phyloP scores from a whole-genome alignment of 2,888 invertebrate species.

The Caenorhabditis sp. region DNA sequence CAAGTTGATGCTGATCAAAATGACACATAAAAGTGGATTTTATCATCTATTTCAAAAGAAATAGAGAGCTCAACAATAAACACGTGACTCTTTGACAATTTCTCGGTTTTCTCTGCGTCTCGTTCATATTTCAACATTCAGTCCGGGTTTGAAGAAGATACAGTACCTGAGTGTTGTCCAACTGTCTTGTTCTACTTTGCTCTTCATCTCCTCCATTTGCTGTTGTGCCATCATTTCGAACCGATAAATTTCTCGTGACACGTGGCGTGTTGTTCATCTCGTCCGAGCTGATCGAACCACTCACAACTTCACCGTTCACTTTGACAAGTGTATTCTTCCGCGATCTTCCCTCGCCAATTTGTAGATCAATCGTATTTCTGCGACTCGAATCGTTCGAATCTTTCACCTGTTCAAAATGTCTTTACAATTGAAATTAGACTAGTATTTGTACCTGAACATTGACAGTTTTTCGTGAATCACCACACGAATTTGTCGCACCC shows the following conservation, averaged over 20 bases:
- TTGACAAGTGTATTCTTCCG: constrained; percentile 51
- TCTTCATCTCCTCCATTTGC: constrained; percentile 16
- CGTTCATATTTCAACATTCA: too few species aligned
- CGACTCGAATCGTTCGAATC: constrained; percentile 42
- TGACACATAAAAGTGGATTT: too few species aligned
- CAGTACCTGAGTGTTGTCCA: constrained; percentile 31
- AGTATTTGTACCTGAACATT: constrained; percentile 42
- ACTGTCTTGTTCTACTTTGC: constrained; percentile 4
- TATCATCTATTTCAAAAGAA: too few species aligned
- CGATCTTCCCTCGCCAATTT: constrained; percentile 48
- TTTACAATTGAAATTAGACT: background rate
- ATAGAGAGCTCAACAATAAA: too few species aligned
- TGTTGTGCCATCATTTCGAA: constrained; percentile 22
- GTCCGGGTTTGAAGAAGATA: too few species aligned
- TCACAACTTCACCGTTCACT: constrained; percentile 54
- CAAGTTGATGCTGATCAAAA: too few species aligned
- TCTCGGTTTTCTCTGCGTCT: too few species aligned
- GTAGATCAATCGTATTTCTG: constrained; percentile 50
- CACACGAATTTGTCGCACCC: constrained; percentile 29
- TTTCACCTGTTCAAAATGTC: constrained; percentile 45
- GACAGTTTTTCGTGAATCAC: constrained; percentile 39
- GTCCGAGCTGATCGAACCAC: constrained; percentile 32
- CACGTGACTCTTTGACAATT: too few species aligned
- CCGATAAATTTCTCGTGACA: constrained; percentile 33
- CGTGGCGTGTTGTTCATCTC: constrained; percentile 45